Percentiles rank a stretch among this genome's conserved stretches.
These are phyloP conservation scores for Prunella strophiata DNA, from an alignment of 2,797 vertebrate species.

Conservation along the genomic window DNA sequence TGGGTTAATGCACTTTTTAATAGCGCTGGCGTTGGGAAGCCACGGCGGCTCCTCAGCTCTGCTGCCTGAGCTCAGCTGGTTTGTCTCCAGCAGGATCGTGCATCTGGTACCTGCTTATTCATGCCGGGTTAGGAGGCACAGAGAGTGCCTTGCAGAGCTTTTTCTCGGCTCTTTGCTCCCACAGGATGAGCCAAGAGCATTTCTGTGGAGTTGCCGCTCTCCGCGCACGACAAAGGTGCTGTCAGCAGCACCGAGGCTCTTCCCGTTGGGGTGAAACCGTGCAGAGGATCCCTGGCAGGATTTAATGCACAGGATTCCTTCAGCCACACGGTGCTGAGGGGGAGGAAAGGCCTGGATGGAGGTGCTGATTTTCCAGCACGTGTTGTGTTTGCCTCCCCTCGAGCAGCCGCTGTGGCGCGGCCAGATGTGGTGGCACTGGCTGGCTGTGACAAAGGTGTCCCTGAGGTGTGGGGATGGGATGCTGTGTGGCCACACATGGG, in stretches of 20 bases:
- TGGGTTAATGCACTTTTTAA: neutral
- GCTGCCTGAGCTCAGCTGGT: neutral
- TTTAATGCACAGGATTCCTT: neutral
- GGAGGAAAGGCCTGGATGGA: neutral
- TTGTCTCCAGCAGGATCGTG: neutral
- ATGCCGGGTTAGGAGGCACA: neutral
- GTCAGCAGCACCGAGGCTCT: neutral
- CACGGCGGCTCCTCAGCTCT: neutral
- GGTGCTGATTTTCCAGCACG: neutral
- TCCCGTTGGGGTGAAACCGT: neutral
- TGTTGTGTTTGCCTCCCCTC: neutral
- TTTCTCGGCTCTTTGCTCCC: neutral
- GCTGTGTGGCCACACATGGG: fast-evolving
- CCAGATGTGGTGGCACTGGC: fast-evolving
- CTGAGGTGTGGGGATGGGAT: neutral
- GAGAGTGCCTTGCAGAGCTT: neutral
- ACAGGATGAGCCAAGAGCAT: neutral
- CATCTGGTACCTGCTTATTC: slow-evolving; percentile 35
- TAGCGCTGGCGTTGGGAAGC: neutral
- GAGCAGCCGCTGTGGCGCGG: neutral
- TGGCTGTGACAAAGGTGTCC: neutral
- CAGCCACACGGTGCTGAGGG: neutral
- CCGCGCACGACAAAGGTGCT: fast-evolving
- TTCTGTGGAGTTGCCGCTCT: neutral
- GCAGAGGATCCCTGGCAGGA: neutral